Conservation (phyloP, 2,797 vertebrate species). For the Scyliorhinus canicula region DNA sequence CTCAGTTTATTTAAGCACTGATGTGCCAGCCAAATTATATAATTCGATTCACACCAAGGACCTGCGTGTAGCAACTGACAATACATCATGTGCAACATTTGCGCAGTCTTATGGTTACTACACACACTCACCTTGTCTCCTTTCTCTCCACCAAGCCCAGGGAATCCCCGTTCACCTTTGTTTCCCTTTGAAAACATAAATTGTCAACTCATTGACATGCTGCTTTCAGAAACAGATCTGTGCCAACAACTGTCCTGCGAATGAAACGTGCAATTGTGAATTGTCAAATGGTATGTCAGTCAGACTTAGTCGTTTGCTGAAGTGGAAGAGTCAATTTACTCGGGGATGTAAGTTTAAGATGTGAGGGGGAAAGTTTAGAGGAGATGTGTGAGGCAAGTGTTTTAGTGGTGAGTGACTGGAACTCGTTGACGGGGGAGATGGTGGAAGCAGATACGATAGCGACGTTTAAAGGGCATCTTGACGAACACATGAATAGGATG, state of each 20-base stretch:
- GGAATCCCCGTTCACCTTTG: constrained; percentile 92
- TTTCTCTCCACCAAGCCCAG: constrained; percentile 81
- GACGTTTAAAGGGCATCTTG: too few relatives aligned
- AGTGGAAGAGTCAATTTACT: too few relatives aligned
- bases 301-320: neutral
- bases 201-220: neutral
- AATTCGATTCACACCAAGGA: neutral
- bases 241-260: neutral
- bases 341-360: too few relatives aligned
- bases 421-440: too few relatives aligned
- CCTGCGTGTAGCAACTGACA: neutral
- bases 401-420: too few relatives aligned
- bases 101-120: neutral
- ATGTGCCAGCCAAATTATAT: neutral
- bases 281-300: neutral
- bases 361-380: too few relatives aligned
- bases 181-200: constrained; percentile 65
- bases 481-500: too few relatives aligned
- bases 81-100: neutral
- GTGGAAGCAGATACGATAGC: too few relatives aligned
- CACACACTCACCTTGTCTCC: constrained; percentile 79
- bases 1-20: neutral
- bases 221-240: neutral
- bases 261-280: neutral
- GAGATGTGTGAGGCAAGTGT: too few relatives aligned